These are phyloP conservation scores for Hydrozoanthus gracilis DNA, from an alignment of 92 coral and sea anemone genomes.

Conservation along the genomic window DNA sequence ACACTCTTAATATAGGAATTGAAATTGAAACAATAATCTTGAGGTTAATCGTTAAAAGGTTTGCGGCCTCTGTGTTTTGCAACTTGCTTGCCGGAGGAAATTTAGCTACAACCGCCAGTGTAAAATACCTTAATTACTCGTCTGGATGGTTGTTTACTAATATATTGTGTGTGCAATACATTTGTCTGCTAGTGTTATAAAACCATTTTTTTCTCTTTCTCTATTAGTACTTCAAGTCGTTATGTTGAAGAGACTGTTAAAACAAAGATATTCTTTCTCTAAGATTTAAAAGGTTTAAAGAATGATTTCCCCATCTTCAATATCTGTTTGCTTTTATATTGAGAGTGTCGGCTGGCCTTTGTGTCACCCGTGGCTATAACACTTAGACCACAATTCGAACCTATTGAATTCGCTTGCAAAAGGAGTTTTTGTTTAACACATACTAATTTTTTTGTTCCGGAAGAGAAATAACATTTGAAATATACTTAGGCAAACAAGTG, in stretches of 20 bases:
- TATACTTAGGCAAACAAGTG: slow-evolving; percentile 24
- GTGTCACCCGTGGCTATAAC: neutral
- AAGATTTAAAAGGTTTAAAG: neutral
- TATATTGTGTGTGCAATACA: neutral
- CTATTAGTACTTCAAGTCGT: neutral
- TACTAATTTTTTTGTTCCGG: neutral
- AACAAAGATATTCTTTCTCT: neutral
- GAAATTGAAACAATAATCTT: slow-evolving; percentile 28
- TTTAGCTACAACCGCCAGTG: neutral
- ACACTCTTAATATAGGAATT: slow-evolving; percentile 5
- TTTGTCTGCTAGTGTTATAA: neutral
- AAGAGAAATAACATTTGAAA: neutral
- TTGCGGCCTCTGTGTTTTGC: neutral
- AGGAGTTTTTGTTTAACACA: neutral
- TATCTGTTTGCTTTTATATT: neutral
- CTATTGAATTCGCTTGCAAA: neutral
- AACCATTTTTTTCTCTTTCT: neutral
- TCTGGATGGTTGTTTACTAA: neutral
- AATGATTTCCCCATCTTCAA: neutral
- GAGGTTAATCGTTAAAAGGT: neutral
- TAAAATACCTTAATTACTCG: neutral
- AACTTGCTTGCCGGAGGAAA: neutral
- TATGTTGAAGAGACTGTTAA: neutral
- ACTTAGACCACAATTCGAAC: neutral
- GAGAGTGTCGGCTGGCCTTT: neutral